Evolutionary conservation across 2,888 invertebrate genomes (phyloP).

Genomic region (Hirtodrosophila alboralis): DNA sequence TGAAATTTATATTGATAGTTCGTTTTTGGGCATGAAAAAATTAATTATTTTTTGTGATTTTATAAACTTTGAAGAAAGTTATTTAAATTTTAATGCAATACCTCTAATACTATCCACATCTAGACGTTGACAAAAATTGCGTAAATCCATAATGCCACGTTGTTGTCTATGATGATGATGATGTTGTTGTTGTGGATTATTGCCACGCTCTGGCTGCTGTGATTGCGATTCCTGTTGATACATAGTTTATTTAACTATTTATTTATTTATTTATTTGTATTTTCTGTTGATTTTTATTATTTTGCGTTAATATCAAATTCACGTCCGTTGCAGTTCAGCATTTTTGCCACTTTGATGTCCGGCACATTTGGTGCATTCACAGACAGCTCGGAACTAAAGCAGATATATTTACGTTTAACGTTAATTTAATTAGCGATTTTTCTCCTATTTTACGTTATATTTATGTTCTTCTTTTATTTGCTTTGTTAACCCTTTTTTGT

Average conservation of each 20-base stretch:
- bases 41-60: too few relatives aligned
- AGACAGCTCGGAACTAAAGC: slow-evolving; percentile 16
- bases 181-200: too few relatives aligned
- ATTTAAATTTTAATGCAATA: too few relatives aligned
- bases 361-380: slow-evolving; percentile 12
- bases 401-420: slow-evolving; percentile 28
- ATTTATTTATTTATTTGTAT: slow-evolving; percentile 6
- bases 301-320: slow-evolving; percentile 15
- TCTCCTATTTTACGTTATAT: too few relatives aligned
- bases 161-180: too few relatives aligned
- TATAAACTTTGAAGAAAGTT: too few relatives aligned
- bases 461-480: not conserved
- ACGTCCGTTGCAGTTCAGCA: slow-evolving; percentile 71
- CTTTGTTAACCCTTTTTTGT: slow-evolving; percentile 18
- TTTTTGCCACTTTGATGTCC: slow-evolving; percentile 53
- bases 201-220: slow-evolving; percentile 12
- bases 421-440: slow-evolving; percentile 52
- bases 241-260: too few relatives aligned
- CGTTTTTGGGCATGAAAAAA: too few relatives aligned
- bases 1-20: too few relatives aligned
- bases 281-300: not conserved
- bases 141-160: slow-evolving; percentile 78
- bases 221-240: slow-evolving; percentile 1
- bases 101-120: slow-evolving; percentile 81
- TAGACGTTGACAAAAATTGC: slow-evolving; percentile 80